These are phyloP conservation scores for Anagyrus pseudococci DNA, from an alignment of 2,888 invertebrate species.

Conservation along the genomic window DNA sequence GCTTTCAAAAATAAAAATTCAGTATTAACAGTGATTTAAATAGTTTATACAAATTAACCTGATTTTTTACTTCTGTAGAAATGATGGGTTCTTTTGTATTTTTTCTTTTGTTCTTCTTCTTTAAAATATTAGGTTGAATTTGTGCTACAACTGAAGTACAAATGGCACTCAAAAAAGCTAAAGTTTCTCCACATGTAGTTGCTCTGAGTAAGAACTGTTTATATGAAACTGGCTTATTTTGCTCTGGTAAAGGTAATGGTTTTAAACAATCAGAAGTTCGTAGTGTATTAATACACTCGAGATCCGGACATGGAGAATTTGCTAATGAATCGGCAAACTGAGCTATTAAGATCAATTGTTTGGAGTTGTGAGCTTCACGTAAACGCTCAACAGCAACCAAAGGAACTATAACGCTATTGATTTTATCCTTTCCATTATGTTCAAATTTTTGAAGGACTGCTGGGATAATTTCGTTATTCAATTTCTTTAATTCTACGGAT, in stretches of 20 bases:
- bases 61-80: constrained; percentile 48
- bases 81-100: constrained; percentile 47
- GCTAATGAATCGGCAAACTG: constrained; percentile 52
- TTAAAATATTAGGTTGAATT: constrained; percentile 46
- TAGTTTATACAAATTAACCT: no score
- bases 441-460: constrained; percentile 48
- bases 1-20: no score
- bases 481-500: constrained; percentile 47
- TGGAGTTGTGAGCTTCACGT: constrained; percentile 54
- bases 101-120: constrained; percentile 56
- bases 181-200: constrained; percentile 58
- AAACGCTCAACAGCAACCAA: constrained; percentile 56
- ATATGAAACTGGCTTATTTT: constrained; percentile 50
- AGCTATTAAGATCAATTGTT: constrained; percentile 53
- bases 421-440: constrained; percentile 43
- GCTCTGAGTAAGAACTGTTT: constrained; percentile 54
- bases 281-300: constrained; percentile 50
- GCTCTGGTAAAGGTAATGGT: constrained; percentile 48
- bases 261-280: constrained; percentile 46
- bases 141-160: constrained; percentile 49
- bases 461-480: constrained; percentile 50
- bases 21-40: no score
- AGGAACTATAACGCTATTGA: constrained; percentile 55
- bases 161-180: constrained; percentile 55
- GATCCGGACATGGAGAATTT: constrained; percentile 47